Evolutionary conservation across 2,113 vertebrate genomes (phyloP), one percentile per base, ranked within the genome.

Genomic region (pig (Sus scrofa)): DNA sequence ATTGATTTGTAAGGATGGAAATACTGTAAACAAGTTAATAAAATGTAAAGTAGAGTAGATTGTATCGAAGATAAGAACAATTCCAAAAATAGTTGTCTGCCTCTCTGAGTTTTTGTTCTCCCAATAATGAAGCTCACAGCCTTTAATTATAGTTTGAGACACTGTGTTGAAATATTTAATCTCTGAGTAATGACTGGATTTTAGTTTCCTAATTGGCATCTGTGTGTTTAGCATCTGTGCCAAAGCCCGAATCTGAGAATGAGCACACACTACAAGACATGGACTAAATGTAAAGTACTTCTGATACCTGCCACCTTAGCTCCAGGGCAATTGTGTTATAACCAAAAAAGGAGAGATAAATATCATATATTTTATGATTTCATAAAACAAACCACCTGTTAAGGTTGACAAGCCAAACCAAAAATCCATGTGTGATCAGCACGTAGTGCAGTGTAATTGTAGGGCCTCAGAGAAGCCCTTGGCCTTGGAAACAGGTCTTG

Each of bases 81-180:
- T 92, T 96, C 95, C 89, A 94, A 97, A 98, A 98, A 96, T 96
- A 98, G 91, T 67, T 86, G 77, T 98, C 89, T 97, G 81, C 60
- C 70, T 94, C 81, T 93, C 93, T 97, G 68, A 96, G 91, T 89
- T 97, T 98, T 97, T 98, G 95, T 95, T 97, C 90, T 97, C 54
- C 68, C 70, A 96, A 75, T 98, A 97, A 97, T 78, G 95, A 98
- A 96, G 78, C 95, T 98, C 91, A 27, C 82, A 97, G 95, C 91
- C 97, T 98, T 98, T 98, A 99, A 99, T 99, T 98, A 98, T 71
- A 98, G 98, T 39, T 97, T 96, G 97, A 98, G 95, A 95, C 91
- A 96, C 81, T 96, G 67, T 98, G 96, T 93, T 98, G 97, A 98
- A 98, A 98, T 98, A 97, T 95, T 98, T 98, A 97, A 98, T 98